phyloP scores from a whole-genome alignment of 1,140 invertebrate genomes.

The Drosophila orena region DNA sequence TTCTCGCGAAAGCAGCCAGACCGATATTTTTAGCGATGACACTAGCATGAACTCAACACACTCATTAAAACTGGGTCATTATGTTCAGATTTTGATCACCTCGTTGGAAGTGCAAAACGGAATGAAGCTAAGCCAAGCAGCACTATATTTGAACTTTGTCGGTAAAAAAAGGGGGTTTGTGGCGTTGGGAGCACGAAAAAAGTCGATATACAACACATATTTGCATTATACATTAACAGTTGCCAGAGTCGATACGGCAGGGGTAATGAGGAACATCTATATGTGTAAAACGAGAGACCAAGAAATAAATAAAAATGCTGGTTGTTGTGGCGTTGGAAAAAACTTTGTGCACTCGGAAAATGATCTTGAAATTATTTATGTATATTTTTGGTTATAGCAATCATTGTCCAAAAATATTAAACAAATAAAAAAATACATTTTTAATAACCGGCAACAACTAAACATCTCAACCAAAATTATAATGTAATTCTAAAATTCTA shows the following conservation, averaged over 20 bases:
- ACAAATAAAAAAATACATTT: too few species aligned
- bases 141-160: slow-evolving; percentile 55
- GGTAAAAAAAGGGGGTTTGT: background rate
- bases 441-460: too few species aligned
- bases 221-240: slow-evolving; percentile 81
- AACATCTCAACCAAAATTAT: too few species aligned
- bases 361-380: background rate
- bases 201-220: slow-evolving; percentile 65
- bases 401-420: too few species aligned
- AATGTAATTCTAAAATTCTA: too few species aligned
- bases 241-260: slow-evolving; percentile 2
- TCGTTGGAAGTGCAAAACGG: slow-evolving; percentile 38
- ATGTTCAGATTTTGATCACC: slow-evolving; percentile 40
- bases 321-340: slow-evolving; percentile 16
- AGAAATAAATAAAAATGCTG: slow-evolving; percentile 76
- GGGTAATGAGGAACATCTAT: slow-evolving; percentile 9
- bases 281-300: slow-evolving; percentile 61
- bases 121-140: slow-evolving; percentile 50
- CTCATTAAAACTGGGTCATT: background rate
- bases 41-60: background rate
- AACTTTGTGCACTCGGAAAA: slow-evolving; percentile 11
- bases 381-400: background rate
- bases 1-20: background rate
- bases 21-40: too few species aligned
- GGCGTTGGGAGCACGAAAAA: slow-evolving; percentile 2